Evolutionary conservation across 2,888 invertebrate species (phyloP), one percentile per base, ranked within the genome.

Genomic region (Boloria selene): DNA sequence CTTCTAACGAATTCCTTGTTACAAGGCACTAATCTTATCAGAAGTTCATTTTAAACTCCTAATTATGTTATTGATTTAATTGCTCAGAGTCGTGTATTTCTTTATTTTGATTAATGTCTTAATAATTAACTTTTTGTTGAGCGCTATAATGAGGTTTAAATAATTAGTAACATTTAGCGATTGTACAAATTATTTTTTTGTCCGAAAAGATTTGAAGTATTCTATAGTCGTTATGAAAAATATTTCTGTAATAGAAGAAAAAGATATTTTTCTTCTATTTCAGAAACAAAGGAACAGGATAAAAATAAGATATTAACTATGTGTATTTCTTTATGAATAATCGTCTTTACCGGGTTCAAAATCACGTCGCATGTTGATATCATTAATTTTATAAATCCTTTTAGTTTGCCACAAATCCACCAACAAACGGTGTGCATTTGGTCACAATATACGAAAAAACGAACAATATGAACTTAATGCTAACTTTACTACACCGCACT

Each of bases 401-500:
- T 68, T 53, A 61, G 61, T 55, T 51, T 56, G 26, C 64, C 53
- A 64, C 56, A 64, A 68, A 70, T 61, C 44, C 61, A 64, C 71
- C 71, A 70, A 73, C 75, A 79, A 81, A 80, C 68, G 74, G 69
- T 69, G 79, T 77, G 83, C 87, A 88, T 88, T 86, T 88, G 89
- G 88, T 73, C 76, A 84, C 79, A 85, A 81, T 76, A 79, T 80
- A 78, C 74, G 77, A 78, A 83, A 81, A 80, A 79, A 76, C 77
- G 78, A 85, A 90, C 89, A 90, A 91, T 90, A 77, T 75, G 78
- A 81, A 75, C 77, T 81, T 87, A 89, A 89, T 87, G 84, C 79
- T 74, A 79, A 81, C 79, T 81, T 83, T 83, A 83, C 77, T 76
- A 77, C 74, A 59, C 26, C 16, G 31, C 16, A 26, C 26, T 31